Conservation (phyloP, 2,888 invertebrate species). For the Cryptocephalus primarius region DNA sequence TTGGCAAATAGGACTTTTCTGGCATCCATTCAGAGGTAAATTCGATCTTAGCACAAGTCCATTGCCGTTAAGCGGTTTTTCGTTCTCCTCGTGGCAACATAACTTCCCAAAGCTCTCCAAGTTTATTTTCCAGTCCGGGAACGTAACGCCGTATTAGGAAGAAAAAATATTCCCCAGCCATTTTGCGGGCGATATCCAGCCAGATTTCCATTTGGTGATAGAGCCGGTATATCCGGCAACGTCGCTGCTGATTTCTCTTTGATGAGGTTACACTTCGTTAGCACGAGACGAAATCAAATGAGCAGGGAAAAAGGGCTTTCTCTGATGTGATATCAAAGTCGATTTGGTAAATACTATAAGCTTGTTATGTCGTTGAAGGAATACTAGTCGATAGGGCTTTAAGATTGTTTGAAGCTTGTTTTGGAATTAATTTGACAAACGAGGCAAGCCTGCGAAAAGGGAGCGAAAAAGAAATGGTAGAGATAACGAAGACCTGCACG, state of each 20-base stretch:
- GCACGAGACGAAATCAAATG: conserved; percentile 13
- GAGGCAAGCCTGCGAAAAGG: too few relatives aligned
- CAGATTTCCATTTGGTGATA: too few relatives aligned
- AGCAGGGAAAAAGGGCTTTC: conserved; percentile 9
- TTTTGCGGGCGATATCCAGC: too few relatives aligned
- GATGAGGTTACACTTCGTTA: conserved; percentile 27
- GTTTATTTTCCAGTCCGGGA: too few relatives aligned
- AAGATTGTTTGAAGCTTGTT: conserved; percentile 6
- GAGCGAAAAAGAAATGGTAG: too few relatives aligned
- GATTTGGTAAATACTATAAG: conserved; percentile 11
- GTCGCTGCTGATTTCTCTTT: conserved; percentile 13
- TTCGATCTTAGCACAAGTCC: too few relatives aligned
- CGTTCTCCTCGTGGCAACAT: too few relatives aligned
- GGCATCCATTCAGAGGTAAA: background rate
- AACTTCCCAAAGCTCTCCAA: too few relatives aligned
- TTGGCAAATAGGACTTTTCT: background rate
- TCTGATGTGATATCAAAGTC: conserved; percentile 12
- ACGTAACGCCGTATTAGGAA: too few relatives aligned
- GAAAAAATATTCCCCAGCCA: too few relatives aligned
- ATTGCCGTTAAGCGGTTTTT: too few relatives aligned
- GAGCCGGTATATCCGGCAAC: background rate
- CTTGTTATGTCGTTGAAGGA: conserved; percentile 6
- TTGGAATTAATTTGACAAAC: conserved; percentile 2
- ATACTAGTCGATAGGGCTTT: conserved; percentile 3
- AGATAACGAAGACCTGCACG: too few relatives aligned